phyloP scores from a whole-genome alignment of 2,113 vertebrate genomes.

The Syngnathus typhle region DNA sequence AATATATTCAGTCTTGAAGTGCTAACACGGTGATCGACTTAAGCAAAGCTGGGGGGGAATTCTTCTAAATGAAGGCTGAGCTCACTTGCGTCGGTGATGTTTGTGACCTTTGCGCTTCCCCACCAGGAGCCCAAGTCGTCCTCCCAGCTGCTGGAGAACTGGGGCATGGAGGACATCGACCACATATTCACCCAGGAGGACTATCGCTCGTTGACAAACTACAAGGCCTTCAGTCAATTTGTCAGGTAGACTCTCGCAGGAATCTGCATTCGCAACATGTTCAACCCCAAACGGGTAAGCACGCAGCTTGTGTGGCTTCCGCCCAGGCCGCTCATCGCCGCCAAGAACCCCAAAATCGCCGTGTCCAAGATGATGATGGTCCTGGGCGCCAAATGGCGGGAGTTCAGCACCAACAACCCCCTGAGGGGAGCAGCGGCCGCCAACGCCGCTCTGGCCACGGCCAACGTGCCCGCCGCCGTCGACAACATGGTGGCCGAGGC shows the following conservation, averaged over 20 bases:
- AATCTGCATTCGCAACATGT: not conserved
- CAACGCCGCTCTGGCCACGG: slow-evolving; percentile 86
- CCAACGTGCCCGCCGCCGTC: slow-evolving; percentile 85
- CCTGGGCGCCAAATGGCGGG: slow-evolving; percentile 93
- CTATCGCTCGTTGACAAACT: slow-evolving; percentile 94
- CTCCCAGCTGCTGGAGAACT: slow-evolving; percentile 91
- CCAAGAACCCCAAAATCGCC: slow-evolving; percentile 97
- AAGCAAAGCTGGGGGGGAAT: too few species aligned
- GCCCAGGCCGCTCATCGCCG: slow-evolving; percentile 89
- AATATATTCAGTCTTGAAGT: too few species aligned
- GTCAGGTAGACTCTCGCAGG: slow-evolving; percentile 74
- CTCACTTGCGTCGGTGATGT: not conserved
- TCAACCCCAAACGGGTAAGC: not conserved
- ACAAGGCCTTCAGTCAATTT: slow-evolving; percentile 98
- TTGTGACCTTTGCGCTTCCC: not conserved
- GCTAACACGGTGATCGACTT: too few species aligned
- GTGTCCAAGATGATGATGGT: slow-evolving; percentile 99
- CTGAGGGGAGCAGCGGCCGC: slow-evolving; percentile 90
- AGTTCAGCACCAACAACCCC: slow-evolving; percentile 98
- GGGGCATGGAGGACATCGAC: slow-evolving; percentile 99
- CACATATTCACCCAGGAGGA: slow-evolving; percentile 94
- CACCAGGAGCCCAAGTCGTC: slow-evolving; percentile 89
- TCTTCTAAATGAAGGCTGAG: too few species aligned
- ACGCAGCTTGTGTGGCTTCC: not conserved
- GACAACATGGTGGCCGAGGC: slow-evolving; percentile 84